A percentile compares a stretch with the other conserved stretches of the same genome.
Evolutionary conservation across 2,888 invertebrate species (phyloP).

Genomic region (Lapara coniferarum): DNA sequence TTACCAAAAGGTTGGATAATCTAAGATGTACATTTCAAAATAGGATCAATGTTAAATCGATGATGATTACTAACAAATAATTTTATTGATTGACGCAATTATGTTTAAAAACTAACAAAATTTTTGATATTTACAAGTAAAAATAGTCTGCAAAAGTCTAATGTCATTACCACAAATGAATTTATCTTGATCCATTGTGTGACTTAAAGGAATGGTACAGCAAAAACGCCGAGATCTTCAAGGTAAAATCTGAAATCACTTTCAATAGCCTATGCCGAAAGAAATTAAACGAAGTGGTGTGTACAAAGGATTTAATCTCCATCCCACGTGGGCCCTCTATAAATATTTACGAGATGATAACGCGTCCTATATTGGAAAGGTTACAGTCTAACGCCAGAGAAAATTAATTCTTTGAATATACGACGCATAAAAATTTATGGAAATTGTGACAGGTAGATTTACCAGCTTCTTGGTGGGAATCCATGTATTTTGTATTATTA

Average conservation of each 20-base stretch:
- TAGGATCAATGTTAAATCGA: too few species aligned
- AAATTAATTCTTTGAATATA: slow-evolving; percentile 31
- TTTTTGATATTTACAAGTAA: too few species aligned
- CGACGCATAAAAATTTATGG: slow-evolving; percentile 15
- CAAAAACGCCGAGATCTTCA: not conserved
- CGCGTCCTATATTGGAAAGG: slow-evolving; percentile 43
- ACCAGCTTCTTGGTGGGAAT: not conserved
- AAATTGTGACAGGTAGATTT: not conserved
- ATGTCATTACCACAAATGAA: too few species aligned
- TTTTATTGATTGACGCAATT: too few species aligned
- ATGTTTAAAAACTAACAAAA: too few species aligned
- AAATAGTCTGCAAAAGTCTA: too few species aligned
- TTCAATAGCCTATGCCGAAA: slow-evolving; percentile 4
- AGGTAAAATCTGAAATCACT: not conserved
- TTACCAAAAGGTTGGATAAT: not conserved
- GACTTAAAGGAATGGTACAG: too few species aligned
- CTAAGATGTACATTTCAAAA: too few species aligned
- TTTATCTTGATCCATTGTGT: too few species aligned
- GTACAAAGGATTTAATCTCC: slow-evolving; percentile 54
- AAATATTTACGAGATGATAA: slow-evolving; percentile 63
- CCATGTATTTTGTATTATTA: not conserved
- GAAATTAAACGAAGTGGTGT: slow-evolving; percentile 44
- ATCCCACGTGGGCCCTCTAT: slow-evolving; percentile 43
- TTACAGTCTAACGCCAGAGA: slow-evolving; percentile 36
- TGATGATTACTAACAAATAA: too few species aligned